Evolutionary conservation across 2,797 vertebrate species (phyloP).

Genomic region (Kryptopterus vitreolus): DNA sequence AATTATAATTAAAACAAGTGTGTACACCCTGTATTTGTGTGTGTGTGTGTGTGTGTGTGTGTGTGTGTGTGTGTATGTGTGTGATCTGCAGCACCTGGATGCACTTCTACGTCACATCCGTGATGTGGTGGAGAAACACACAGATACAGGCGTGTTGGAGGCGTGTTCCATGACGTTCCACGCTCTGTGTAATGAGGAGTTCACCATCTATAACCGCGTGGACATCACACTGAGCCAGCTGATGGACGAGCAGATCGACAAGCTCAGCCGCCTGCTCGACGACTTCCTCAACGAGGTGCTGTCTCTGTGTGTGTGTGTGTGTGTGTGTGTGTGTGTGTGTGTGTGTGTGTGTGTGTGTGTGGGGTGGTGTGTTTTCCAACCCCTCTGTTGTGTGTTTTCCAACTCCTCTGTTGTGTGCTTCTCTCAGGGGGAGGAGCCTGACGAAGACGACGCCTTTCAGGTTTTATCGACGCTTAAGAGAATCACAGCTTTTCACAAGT

Average conservation of each 20-base stretch:
- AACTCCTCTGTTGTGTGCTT: not conserved
- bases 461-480: constrained; percentile 86
- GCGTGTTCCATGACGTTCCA: constrained; percentile 87
- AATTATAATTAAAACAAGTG: not conserved
- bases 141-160: constrained; percentile 85
- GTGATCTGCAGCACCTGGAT: constrained; percentile 79
- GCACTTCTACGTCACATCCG: constrained; percentile 84
- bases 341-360: constrained; percentile 5
- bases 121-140: constrained; percentile 88
- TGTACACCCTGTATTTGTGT: not conserved
- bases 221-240: constrained; percentile 86
- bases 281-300: constrained; percentile 85
- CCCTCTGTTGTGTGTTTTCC: not conserved
- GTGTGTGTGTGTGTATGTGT: not conserved
- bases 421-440: constrained; percentile 82
- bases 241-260: constrained; percentile 86
- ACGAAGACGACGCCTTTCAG: constrained; percentile 87
- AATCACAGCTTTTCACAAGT: constrained; percentile 90
- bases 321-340: not conserved
- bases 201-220: constrained; percentile 87
- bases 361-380: not conserved
- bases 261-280: constrained; percentile 85
- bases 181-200: constrained; percentile 87
- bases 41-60: not conserved
- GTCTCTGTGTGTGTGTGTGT: too few species aligned